These are phyloP conservation scores for Orientallactaga bullata DNA, from an alignment of 2,113 vertebrate species.

Conservation along the genomic window DNA sequence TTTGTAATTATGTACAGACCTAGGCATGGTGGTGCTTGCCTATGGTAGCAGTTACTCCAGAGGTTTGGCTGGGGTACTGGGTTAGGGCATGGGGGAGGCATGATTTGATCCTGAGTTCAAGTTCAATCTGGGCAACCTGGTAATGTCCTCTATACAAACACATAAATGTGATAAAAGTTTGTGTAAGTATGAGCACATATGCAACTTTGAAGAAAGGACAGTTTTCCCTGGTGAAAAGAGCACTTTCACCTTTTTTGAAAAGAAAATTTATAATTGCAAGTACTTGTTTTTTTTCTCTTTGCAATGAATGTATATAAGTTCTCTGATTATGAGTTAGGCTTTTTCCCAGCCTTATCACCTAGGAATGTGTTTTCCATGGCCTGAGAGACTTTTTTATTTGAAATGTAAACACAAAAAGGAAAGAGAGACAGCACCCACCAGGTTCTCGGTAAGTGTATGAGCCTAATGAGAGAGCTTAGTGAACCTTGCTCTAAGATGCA, in stretches of 20 bases:
- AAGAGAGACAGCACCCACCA: background rate
- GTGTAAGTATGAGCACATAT: background rate
- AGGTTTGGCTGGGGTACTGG: background rate
- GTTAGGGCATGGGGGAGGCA: background rate
- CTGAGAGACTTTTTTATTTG: too few relatives aligned
- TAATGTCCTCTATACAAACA: background rate
- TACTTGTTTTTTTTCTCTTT: background rate
- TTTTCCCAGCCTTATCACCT: background rate
- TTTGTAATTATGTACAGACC: background rate
- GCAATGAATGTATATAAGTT: background rate
- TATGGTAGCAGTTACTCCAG: background rate
- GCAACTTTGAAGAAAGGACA: conserved; percentile 2
- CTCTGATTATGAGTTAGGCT: background rate
- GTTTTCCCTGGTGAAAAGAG: background rate
- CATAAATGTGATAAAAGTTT: background rate
- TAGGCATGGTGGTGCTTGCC: background rate
- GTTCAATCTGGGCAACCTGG: background rate
- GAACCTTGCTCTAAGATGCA: background rate
- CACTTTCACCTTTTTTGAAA: background rate
- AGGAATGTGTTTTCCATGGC: background rate
- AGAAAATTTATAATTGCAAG: background rate
- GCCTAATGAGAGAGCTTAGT: background rate
- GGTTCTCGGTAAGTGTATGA: background rate
- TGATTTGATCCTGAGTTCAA: background rate
- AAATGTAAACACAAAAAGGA: too few relatives aligned